These are phyloP conservation scores for Bungarus multicinctus DNA, from an alignment of 2,113 vertebrate genomes.

Conservation along the genomic window DNA sequence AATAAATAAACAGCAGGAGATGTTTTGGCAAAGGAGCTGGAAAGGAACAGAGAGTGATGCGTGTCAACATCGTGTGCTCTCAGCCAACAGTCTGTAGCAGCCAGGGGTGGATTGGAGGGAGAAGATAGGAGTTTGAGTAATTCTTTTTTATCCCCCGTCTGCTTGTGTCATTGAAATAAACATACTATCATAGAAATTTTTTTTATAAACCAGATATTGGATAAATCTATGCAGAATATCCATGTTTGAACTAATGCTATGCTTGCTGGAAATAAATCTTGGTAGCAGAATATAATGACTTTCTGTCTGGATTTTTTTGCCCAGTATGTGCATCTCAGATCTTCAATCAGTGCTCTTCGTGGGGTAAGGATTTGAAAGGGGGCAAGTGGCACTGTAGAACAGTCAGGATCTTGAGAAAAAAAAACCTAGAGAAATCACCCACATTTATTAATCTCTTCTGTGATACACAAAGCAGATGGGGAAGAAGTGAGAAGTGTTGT, in stretches of 20 bases:
- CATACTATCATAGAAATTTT: slow-evolving; percentile 1
- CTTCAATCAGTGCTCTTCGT: not conserved
- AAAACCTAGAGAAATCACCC: not conserved
- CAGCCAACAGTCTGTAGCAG: slow-evolving; percentile 24
- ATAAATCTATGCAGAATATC: not conserved
- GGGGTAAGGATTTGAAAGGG: not conserved
- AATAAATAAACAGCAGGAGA: slow-evolving; percentile 71
- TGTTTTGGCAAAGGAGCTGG: slow-evolving; percentile 67
- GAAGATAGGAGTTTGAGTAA: not conserved
- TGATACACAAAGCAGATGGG: not conserved
- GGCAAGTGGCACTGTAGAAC: not conserved
- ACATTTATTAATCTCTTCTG: not conserved
- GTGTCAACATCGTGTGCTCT: slow-evolving; percentile 9
- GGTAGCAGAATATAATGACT: not conserved
- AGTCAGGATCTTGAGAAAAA: not conserved
- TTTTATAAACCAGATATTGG: not conserved
- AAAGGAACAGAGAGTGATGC: slow-evolving; percentile 55
- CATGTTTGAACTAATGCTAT: not conserved
- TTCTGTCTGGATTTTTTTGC: not conserved
- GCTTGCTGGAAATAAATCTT: not conserved
- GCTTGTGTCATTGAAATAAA: not conserved
- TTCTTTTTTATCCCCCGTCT: not conserved
- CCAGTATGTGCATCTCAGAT: not conserved
- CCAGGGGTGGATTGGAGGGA: slow-evolving; percentile 25
- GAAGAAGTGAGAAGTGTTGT: not conserved